Percentiles rank a stretch among this genome's conserved stretches.
Evolutionary conservation across 53 echinoderm and acorn worm genomes (phyloP).

Genomic region (Hippasteria phrygiana): DNA sequence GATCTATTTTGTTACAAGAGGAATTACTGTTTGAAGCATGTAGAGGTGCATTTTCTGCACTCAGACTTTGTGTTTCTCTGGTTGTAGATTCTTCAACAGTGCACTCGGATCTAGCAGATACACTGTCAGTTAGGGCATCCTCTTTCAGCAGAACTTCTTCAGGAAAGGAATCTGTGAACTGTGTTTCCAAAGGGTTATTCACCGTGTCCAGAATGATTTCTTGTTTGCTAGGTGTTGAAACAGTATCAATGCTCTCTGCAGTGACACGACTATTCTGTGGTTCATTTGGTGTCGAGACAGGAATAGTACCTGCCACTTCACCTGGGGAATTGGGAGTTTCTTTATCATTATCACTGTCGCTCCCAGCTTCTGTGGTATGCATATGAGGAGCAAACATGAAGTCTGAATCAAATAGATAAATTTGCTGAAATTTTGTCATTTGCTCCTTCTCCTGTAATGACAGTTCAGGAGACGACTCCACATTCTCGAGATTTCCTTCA

Average conservation of each 20-base stretch:
- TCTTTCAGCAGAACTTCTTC: too few relatives aligned
- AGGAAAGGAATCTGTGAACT: too few relatives aligned
- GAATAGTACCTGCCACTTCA: neutral
- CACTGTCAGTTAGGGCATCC: too few relatives aligned
- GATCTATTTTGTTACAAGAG: too few relatives aligned
- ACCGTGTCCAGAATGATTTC: too few relatives aligned
- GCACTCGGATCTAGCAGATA: too few relatives aligned
- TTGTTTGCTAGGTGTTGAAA: neutral
- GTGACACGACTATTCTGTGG: neutral
- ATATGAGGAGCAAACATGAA: slow-evolving; percentile 3
- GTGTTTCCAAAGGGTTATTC: too few relatives aligned
- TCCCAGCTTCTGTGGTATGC: neutral
- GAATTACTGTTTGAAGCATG: too few relatives aligned
- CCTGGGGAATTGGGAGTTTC: neutral
- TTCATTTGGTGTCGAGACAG: neutral
- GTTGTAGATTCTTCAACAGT: too few relatives aligned
- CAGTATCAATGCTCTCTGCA: too few relatives aligned
- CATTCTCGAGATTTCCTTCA: neutral
- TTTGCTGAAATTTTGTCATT: slow-evolving; percentile 33
- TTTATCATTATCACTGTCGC: neutral
- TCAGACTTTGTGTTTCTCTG: too few relatives aligned
- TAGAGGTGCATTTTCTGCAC: too few relatives aligned
- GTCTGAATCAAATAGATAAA: slow-evolving; percentile 48
- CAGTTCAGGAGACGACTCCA: neutral
- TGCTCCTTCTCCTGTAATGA: slow-evolving; percentile 30